Conservation (phyloP, 1,140 invertebrate genomes). For the Trichogramma pretiosum region DNA sequence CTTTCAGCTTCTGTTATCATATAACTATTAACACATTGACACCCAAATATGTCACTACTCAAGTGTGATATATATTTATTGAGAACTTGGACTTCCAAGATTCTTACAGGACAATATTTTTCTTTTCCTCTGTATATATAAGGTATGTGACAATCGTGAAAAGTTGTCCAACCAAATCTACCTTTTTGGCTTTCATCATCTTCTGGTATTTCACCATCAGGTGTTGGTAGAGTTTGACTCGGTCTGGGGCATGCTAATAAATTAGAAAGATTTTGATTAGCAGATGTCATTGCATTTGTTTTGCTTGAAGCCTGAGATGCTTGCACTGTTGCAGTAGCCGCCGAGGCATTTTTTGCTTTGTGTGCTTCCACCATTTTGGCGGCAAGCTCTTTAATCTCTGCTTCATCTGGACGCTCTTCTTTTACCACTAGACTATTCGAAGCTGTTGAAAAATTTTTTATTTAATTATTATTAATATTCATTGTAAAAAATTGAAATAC, state of each 20-base stretch:
- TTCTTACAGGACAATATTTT: conserved; percentile 82
- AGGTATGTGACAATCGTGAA: conserved; percentile 78
- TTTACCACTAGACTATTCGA: conserved; percentile 52
- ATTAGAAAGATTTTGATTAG: conserved; percentile 36
- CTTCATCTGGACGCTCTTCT: conserved; percentile 73
- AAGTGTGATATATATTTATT: conserved; percentile 75
- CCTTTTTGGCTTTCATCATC: conserved; percentile 77
- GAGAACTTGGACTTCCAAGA: conserved; percentile 81
- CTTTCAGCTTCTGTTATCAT: conserved; percentile 87
- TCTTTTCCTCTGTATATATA: conserved; percentile 75
- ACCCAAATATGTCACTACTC: conserved; percentile 75
- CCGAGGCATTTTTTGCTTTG: conserved; percentile 58
- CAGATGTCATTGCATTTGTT: conserved; percentile 5
- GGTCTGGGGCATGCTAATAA: conserved; percentile 40
- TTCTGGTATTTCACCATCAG: conserved; percentile 40
- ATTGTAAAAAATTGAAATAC: background rate
- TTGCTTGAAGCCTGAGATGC: conserved; percentile 25
- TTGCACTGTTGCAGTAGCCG: conserved; percentile 44
- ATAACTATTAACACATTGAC: conserved; percentile 84
- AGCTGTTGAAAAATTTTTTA: conserved; percentile 23
- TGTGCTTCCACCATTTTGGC: conserved; percentile 79
- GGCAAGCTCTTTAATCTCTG: conserved; percentile 75
- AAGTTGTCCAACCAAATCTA: conserved; percentile 79
- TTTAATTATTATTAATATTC: background rate
- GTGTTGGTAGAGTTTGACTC: conserved; percentile 20